A percentile compares a stretch with the other conserved stretches of the same genome.
Conservation (phyloP, 2,113 vertebrate genomes). For the Rhineura floridana region DNA sequence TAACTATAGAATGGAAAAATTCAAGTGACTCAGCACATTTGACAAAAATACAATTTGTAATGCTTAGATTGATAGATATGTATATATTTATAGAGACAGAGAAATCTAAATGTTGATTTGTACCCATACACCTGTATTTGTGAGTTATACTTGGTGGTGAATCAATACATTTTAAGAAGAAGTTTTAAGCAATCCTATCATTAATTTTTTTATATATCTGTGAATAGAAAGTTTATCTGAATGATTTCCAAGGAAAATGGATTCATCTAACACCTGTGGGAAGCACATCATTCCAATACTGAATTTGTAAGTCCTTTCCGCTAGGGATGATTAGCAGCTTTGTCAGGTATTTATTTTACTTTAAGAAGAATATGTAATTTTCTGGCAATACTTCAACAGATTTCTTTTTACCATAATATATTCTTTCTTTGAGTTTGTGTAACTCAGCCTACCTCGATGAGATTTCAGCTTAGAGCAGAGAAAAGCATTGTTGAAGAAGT, state of each 20-base stretch:
- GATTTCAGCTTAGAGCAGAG: conserved; percentile 65
- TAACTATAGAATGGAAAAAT: conserved; percentile 25
- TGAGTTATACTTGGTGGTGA: conserved; percentile 44
- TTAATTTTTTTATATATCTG: conserved; percentile 71
- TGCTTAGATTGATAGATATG: conserved; percentile 31
- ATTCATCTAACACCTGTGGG: conserved; percentile 79
- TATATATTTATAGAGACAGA: background rate
- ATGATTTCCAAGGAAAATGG: conserved; percentile 78
- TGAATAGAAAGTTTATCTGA: conserved; percentile 79
- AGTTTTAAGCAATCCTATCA: conserved; percentile 74
- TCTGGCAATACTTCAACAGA: conserved; percentile 72
- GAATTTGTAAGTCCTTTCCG: conserved; percentile 81
- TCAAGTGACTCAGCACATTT: background rate
- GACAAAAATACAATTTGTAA: background rate
- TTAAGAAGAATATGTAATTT: conserved; percentile 82
- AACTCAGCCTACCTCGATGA: conserved; percentile 76
- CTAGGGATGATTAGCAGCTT: conserved; percentile 83
- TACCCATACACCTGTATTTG: conserved; percentile 16
- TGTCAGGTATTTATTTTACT: conserved; percentile 84
- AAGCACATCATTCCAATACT: conserved; percentile 82
- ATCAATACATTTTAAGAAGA: conserved; percentile 71
- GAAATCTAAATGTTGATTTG: background rate
- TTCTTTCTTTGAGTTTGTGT: conserved; percentile 67
- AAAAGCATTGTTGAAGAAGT: conserved; percentile 70
- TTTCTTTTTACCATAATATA: conserved; percentile 66